phyloP scores from a whole-genome alignment of 2,113 vertebrate species.

The Mus pahari region DNA sequence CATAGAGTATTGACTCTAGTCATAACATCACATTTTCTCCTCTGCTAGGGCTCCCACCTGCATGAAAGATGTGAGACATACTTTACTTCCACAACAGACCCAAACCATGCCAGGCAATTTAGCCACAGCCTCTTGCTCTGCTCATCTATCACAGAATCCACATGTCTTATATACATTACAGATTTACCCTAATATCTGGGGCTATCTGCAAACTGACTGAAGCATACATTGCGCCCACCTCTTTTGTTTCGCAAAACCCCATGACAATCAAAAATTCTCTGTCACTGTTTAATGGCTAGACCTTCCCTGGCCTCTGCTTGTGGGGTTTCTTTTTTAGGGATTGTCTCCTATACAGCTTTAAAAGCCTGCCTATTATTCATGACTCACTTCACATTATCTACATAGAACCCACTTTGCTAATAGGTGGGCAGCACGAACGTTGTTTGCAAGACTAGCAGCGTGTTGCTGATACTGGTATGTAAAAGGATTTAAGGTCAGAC shows the following conservation, averaged over 20 bases:
- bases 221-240: background rate
- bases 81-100: conserved; percentile 48
- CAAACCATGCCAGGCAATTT: conserved; percentile 36
- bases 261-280: background rate
- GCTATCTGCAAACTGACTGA: background rate
- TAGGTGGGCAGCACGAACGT: background rate
- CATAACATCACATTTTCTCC: background rate
- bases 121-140: background rate
- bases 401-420: background rate
- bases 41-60: background rate
- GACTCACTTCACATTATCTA: background rate
- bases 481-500: background rate
- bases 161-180: background rate
- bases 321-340: background rate
- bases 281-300: background rate
- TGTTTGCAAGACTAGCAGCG: background rate
- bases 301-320: background rate
- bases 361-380: background rate
- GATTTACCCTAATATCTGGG: background rate
- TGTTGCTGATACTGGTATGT: background rate
- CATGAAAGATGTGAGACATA: background rate
- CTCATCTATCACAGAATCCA: background rate
- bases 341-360: background rate
- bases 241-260: background rate
- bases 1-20: background rate